Evolutionary conservation across 2,888 invertebrate genomes (phyloP).

Genomic region (Sthenelais limicola): DNA sequence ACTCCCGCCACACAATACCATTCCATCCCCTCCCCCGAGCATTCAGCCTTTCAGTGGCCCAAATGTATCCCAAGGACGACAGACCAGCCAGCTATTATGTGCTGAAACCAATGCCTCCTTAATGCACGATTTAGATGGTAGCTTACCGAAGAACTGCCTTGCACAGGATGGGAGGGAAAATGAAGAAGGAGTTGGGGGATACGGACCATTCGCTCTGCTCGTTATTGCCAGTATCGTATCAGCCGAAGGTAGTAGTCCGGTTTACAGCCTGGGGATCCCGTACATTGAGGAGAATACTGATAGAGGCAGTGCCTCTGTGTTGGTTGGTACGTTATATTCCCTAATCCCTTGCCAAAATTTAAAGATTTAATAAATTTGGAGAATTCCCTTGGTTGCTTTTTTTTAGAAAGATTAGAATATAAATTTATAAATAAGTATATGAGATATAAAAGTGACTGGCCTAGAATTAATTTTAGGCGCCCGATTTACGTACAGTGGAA

Average conservation of each 20-base stretch:
- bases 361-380: no score
- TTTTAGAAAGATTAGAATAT: no score
- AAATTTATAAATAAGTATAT: no score
- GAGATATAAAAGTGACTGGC: no score
- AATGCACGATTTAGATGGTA: no score
- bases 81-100: no score
- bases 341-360: no score
- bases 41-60: neutral
- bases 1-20: neutral
- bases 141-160: neutral
- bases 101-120: no score
- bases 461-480: no score
- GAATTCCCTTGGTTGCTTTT: no score
- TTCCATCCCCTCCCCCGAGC: neutral
- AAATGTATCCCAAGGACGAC: no score
- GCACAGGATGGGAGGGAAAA: neutral
- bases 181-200: neutral
- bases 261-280: conserved; percentile 12
- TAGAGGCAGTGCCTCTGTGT: neutral
- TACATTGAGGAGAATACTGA: conserved; percentile 14
- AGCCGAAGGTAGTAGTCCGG: neutral
- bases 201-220: neutral
- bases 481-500: no score
- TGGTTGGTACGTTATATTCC: conserved; percentile 15
- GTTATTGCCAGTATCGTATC: conserved; percentile 20